These are phyloP conservation scores for Centrocercus urophasianus DNA, from an alignment of 2,113 vertebrate species.

Conservation along the genomic window DNA sequence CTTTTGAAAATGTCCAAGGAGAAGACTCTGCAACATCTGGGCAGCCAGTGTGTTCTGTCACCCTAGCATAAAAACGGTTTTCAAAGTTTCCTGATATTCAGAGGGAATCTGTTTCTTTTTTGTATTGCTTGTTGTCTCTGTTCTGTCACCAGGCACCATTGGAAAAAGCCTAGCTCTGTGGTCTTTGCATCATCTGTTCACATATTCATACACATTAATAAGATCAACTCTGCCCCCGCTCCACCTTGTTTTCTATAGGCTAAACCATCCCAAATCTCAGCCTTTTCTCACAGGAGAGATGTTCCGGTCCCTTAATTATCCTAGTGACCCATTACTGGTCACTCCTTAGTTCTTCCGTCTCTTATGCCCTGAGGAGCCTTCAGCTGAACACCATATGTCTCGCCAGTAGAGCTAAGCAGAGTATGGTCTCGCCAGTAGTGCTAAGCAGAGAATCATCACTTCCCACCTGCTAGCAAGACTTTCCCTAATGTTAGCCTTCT, in stretches of 20 bases:
- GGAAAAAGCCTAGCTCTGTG: background rate
- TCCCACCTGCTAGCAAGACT: background rate
- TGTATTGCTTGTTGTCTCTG: background rate
- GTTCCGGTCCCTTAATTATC: background rate
- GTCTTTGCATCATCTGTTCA: background rate
- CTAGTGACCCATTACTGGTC: rapidly evolving
- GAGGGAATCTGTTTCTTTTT: background rate
- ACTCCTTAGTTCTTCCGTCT: background rate
- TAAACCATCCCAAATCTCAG: background rate
- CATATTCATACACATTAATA: background rate
- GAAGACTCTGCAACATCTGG: background rate
- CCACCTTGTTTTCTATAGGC: background rate
- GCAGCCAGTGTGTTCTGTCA: background rate
- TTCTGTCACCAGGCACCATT: background rate
- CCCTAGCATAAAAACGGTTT: background rate
- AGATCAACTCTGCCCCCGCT: no score
- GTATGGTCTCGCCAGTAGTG: rapidly evolving
- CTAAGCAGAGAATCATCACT: background rate
- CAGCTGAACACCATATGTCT: background rate
- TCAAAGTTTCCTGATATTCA: background rate
- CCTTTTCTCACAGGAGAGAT: background rate
- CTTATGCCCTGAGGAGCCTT: background rate
- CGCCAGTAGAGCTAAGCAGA: background rate
- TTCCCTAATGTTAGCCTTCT: background rate
- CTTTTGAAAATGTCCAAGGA: background rate